Percentiles rank a stretch among this genome's conserved stretches.
phyloP scores from a whole-genome alignment of 2,797 vertebrate species.

The Meda fulgida region DNA sequence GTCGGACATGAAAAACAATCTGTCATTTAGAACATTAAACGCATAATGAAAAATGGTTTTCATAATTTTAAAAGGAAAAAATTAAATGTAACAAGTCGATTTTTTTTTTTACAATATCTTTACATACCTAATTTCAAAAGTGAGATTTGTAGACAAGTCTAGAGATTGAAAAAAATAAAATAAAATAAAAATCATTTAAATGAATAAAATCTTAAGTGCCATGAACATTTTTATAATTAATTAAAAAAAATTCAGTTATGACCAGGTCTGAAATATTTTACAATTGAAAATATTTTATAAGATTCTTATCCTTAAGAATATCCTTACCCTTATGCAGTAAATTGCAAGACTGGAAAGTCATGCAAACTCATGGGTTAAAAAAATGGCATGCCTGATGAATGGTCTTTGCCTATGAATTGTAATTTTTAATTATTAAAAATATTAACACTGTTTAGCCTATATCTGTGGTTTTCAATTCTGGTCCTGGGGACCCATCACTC shows the following conservation, averaged over 20 bases:
- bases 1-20: not conserved
- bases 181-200: not conserved
- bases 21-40: not conserved
- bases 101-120: not conserved
- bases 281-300: not conserved
- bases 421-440: not conserved
- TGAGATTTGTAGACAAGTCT: not conserved
- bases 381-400: not conserved
- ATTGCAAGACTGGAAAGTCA: not conserved
- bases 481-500: not conserved
- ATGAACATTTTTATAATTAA: not conserved
- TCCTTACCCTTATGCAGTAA: not conserved
- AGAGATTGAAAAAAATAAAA: not conserved
- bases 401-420: not conserved
- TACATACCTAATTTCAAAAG: conserved; percentile 3
- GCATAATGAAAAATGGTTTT: no score
- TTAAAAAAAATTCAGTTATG: no score
- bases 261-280: not conserved
- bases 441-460: not conserved
- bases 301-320: not conserved
- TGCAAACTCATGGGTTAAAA: not conserved
- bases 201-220: not conserved
- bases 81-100: not conserved
- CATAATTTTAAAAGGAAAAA: not conserved
- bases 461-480: not conserved